phyloP scores from a whole-genome alignment of 2,888 invertebrate species.

The Eristalis pertinax region DNA sequence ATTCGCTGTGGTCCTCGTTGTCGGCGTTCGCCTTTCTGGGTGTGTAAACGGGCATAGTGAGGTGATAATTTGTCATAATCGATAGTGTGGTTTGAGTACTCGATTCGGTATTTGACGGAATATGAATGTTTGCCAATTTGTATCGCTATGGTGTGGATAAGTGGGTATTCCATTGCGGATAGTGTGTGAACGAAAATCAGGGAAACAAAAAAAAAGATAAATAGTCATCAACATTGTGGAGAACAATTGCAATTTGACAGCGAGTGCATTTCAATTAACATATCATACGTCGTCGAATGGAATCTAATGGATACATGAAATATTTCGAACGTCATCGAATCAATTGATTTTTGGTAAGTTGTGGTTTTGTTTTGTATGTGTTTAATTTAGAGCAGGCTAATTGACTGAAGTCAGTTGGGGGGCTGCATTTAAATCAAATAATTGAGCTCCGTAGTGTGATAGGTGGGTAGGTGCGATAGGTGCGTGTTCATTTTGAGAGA shows the following conservation, averaged over 20 bases:
- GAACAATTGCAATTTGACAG: not conserved
- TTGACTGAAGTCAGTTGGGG: not conserved
- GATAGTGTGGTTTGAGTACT: slow-evolving; percentile 39
- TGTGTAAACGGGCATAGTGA: slow-evolving; percentile 22
- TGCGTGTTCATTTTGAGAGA: not conserved
- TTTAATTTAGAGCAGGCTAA: not conserved
- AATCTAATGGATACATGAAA: not conserved
- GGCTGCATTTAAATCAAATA: not conserved
- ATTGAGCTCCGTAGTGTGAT: too few species aligned
- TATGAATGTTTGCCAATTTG: slow-evolving; percentile 43
- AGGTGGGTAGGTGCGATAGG: not conserved
- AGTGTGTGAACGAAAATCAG: not conserved
- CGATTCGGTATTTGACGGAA: slow-evolving; percentile 27
- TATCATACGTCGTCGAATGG: not conserved
- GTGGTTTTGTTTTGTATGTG: not conserved
- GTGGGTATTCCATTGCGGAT: not conserved
- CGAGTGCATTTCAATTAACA: not conserved
- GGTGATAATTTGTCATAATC: slow-evolving; percentile 56
- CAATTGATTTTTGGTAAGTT: not conserved
- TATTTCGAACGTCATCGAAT: not conserved
- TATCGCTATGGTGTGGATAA: slow-evolving; percentile 13
- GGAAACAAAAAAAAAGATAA: not conserved
- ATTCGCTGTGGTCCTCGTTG: not conserved
- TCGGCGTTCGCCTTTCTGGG: slow-evolving; percentile 2
- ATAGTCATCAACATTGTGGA: not conserved